Conservation (phyloP, 2,888 invertebrate species). For the Tinea trinotella region DNA sequence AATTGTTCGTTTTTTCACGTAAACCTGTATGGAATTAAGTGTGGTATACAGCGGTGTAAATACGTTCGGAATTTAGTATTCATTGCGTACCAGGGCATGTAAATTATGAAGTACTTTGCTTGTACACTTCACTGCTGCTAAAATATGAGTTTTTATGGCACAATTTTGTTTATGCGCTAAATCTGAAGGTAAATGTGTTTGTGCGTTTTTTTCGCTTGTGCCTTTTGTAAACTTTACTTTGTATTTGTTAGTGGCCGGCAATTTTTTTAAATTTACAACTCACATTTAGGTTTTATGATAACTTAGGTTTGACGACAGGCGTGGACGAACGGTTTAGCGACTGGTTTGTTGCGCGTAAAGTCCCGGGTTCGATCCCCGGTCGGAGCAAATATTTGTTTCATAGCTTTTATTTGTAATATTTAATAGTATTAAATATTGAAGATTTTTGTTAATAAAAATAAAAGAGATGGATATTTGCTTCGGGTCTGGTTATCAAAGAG, state of each 20-base stretch:
- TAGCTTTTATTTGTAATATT: too few species aligned
- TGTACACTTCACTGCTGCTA: conserved; percentile 7
- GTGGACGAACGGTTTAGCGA: too few species aligned
- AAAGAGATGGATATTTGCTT: too few species aligned
- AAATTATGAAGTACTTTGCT: conserved; percentile 13
- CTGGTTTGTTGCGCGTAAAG: too few species aligned
- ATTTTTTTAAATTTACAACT: neutral
- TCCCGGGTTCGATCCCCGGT: too few species aligned
- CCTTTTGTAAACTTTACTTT: conserved; percentile 1
- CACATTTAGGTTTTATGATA: neutral
- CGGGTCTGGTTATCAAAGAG: too few species aligned
- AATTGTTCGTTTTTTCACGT: neutral
- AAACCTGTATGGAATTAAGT: neutral
- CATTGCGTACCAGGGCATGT: conserved; percentile 7
- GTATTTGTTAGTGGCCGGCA: neutral
- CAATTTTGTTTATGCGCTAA: conserved; percentile 13
- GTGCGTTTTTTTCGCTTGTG: neutral
- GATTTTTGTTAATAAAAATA: too few species aligned
- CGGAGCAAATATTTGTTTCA: too few species aligned
- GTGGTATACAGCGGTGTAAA: neutral
- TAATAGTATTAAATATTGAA: too few species aligned
- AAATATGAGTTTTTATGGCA: conserved; percentile 16
- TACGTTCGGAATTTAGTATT: conserved; percentile 13
- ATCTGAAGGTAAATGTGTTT: conserved; percentile 4
- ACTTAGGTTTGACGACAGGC: too few species aligned